Percentiles rank a stretch among this genome's conserved stretches.
Conservation (phyloP, 23 tunicate genomes). For the Oikopleura dioica region DNA sequence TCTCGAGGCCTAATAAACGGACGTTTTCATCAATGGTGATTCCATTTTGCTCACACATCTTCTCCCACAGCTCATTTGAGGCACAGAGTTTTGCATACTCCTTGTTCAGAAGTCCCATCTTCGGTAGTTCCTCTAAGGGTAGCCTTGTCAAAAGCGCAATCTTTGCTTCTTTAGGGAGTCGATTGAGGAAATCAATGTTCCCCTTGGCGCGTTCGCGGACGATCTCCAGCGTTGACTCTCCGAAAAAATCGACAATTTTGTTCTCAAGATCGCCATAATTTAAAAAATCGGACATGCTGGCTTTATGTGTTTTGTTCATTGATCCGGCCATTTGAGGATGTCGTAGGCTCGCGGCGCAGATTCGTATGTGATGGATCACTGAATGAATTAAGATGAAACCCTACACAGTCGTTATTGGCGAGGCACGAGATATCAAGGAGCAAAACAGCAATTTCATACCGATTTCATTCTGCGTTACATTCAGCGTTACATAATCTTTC, state of each 20-base stretch:
- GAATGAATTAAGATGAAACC: too few relatives aligned
- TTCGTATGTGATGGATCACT: too few relatives aligned
- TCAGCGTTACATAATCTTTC: too few relatives aligned
- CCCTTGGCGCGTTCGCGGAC: neutral
- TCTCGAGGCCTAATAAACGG: neutral
- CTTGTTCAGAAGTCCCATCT: neutral
- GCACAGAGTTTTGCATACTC: neutral
- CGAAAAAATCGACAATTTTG: neutral
- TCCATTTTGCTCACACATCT: neutral
- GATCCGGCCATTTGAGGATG: too few relatives aligned
- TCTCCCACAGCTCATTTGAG: neutral
- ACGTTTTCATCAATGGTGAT: neutral
- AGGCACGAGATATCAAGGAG: too few relatives aligned
- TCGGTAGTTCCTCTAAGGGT: neutral
- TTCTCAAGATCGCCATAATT: neutral
- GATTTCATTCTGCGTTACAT: too few relatives aligned
- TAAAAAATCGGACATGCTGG: too few relatives aligned
- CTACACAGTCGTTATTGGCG: too few relatives aligned
- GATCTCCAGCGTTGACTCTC: neutral
- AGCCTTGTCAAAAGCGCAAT: neutral
- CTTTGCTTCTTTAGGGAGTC: neutral
- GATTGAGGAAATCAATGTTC: neutral
- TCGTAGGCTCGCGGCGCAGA: too few relatives aligned
- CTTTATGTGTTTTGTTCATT: too few relatives aligned
- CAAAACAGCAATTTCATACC: too few relatives aligned